These are phyloP conservation scores for Ctenopoma kingsleyae DNA, from an alignment of 2,797 vertebrate species.

Conservation along the genomic window DNA sequence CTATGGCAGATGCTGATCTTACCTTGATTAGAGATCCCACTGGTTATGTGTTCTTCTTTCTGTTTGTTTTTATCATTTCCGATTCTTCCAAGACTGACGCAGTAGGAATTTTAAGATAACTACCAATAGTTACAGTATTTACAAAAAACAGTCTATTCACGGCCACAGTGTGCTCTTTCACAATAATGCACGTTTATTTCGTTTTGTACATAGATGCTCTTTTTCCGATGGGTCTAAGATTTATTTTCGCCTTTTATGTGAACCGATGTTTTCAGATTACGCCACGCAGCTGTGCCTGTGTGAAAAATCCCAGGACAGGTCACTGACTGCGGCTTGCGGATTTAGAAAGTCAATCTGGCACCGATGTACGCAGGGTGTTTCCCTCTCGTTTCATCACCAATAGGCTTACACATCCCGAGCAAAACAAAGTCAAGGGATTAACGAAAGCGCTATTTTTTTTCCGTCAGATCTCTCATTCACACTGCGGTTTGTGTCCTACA, in stretches of 20 bases:
- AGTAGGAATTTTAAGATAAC: background rate
- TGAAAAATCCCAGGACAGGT: conserved; percentile 47
- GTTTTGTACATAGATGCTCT: background rate
- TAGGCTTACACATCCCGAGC: conserved; percentile 16
- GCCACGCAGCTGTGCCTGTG: conserved; percentile 29
- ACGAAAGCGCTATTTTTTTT: background rate
- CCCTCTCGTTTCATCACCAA: conserved; percentile 33
- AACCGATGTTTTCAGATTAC: conserved; percentile 54
- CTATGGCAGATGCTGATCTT: background rate
- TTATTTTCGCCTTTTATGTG: conserved; percentile 16
- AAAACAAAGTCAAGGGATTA: conserved; percentile 28
- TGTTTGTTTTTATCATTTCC: conserved; percentile 1
- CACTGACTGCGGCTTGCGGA: conserved; percentile 64
- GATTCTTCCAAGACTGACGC: background rate
- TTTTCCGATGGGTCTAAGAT: conserved; percentile 4
- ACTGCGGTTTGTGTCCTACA: conserved; percentile 10
- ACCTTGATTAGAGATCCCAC: background rate
- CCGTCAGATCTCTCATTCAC: conserved; percentile 13
- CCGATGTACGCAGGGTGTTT: conserved; percentile 40
- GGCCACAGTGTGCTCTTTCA: background rate
- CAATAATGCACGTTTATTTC: background rate
- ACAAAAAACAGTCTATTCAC: background rate
- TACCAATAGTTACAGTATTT: too few relatives aligned
- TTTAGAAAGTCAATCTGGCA: conserved; percentile 75
- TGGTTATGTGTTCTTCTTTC: background rate